Evolutionary conservation across 2,888 invertebrate genomes (phyloP).

Genomic region (Apeira syringaria): DNA sequence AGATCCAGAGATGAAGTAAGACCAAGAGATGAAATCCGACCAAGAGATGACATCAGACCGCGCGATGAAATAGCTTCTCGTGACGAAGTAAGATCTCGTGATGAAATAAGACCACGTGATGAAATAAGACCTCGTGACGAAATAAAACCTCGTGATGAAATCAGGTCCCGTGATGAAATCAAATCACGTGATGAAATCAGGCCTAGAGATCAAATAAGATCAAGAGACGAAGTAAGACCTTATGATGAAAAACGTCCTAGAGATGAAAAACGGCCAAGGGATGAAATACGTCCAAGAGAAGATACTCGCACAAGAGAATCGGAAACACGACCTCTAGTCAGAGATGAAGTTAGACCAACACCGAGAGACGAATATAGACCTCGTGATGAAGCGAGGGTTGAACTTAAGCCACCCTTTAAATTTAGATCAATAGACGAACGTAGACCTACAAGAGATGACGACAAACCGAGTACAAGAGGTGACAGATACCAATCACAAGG

Average conservation of each 20-base stretch:
- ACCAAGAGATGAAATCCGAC: conserved; percentile 31
- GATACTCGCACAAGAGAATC: conserved; percentile 34
- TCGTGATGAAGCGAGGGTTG: conserved; percentile 33
- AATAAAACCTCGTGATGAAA: conserved; percentile 34
- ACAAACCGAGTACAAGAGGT: conserved; percentile 42
- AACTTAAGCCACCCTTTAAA: conserved; percentile 24
- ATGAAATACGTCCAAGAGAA: conserved; percentile 39
- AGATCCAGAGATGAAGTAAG: conserved; percentile 35
- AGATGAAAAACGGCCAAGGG: conserved; percentile 37
- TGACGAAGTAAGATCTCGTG: conserved; percentile 44
- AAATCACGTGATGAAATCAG: conserved; percentile 36
- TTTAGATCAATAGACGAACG: conserved; percentile 34
- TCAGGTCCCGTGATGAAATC: conserved; percentile 39
- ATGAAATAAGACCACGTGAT: conserved; percentile 39
- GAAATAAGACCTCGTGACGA: conserved; percentile 37
- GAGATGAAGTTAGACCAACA: conserved; percentile 36
- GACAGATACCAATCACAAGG: conserved; percentile 53
- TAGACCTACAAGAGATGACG: conserved; percentile 41
- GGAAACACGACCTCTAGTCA: conserved; percentile 32
- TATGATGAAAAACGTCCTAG: conserved; percentile 37
- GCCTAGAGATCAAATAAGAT: conserved; percentile 21
- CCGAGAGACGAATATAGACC: conserved; percentile 39
- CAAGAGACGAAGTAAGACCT: conserved; percentile 36
- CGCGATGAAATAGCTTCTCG: conserved; percentile 33
- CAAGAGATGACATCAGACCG: conserved; percentile 35